These are phyloP conservation scores for Calameuta pallipes DNA, from an alignment of 2,888 invertebrate species.

Conservation along the genomic window DNA sequence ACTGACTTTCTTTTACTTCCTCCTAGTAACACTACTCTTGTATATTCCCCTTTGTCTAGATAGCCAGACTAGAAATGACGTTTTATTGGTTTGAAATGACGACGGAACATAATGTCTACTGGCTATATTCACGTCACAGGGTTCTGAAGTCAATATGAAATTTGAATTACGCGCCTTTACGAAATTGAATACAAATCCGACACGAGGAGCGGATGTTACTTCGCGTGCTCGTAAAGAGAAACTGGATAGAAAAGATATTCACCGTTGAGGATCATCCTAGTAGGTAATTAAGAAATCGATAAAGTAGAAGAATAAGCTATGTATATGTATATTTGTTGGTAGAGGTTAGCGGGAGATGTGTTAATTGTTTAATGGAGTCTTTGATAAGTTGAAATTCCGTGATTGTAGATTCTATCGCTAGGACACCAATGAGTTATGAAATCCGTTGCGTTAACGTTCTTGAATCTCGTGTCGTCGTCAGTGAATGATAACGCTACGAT, in stretches of 20 bases:
- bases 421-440: neutral
- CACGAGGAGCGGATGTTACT: neutral
- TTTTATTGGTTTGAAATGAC: neutral
- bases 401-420: neutral
- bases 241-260: neutral
- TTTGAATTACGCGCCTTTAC: neutral
- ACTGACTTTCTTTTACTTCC: neutral
- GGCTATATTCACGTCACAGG: neutral
- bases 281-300: neutral
- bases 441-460: neutral
- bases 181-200: neutral
- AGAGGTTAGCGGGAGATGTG: neutral
- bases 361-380: neutral
- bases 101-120: neutral
- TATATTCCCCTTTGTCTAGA: neutral
- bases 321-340: neutral
- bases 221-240: neutral
- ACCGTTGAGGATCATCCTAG: neutral
- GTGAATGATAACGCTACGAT: conserved; percentile 1
- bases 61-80: neutral
- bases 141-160: neutral
- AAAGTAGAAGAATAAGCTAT: neutral
- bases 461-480: neutral
- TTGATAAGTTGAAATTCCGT: neutral
- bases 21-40: neutral